Evolutionary conservation across 2,113 vertebrate genomes (phyloP), one percentile per base, ranked within the genome.

Genomic region (Myxocyprinus asiaticus): DNA sequence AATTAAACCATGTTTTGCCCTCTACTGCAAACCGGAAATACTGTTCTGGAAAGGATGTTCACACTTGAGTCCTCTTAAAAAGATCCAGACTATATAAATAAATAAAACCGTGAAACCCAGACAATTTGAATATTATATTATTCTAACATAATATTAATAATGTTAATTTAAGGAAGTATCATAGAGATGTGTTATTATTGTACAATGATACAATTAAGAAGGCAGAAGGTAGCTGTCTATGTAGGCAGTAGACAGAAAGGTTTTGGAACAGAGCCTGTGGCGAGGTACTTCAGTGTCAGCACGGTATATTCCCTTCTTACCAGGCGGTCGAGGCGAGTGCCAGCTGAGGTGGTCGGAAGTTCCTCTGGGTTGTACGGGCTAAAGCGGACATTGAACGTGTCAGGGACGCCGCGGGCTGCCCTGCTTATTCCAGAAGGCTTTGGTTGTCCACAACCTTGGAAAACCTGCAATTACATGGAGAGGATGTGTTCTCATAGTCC

Each of bases 381-480:
- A 88, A 98, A 99, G 1, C 96, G 93, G 2, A 91, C 90, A 69
- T 92, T 97, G 86, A 97, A 95, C 61, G 93, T 94, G 86, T 97
- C 95, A 63, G 95, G 91, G 88, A 94, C 91, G 22, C 95, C 95
- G 56, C 98, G 95, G 47, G 95, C 88, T 72, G 96, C 93, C 89
- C 97, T 93, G 85, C 94, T 92, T 70, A 94, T 94, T 85, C 94
- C 94, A 81, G 95, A 93, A 82, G 96, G 93, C 89, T 98, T 98
- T 11, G 96, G 98, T 77, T 98, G 95, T 66, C 98, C 98, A 78
- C 98, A 99, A 87, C 96, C 96, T 91, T 96, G 95, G 88, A 99
- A 99, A 83, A 98, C 96, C 98, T 99, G 87, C 76, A 93, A 91
- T 91, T 93, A 89, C 10, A 83, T 85, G 88, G 82, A 85, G 67